Conservation (phyloP, 1,140 invertebrate species). For the Drosophila lacertosa region DNA sequence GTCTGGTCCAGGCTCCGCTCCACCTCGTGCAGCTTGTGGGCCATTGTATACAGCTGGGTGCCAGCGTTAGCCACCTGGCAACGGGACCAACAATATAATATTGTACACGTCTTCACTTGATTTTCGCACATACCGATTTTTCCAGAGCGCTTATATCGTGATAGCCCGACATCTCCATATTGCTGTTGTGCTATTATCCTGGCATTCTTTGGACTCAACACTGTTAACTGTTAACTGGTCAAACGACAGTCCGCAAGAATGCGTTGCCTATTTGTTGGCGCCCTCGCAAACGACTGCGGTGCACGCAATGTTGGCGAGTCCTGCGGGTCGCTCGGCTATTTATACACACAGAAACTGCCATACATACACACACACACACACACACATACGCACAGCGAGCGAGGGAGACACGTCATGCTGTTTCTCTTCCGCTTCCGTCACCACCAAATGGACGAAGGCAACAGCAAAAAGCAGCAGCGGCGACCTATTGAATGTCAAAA, state of each 20-base stretch:
- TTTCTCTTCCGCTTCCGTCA: constrained; percentile 49
- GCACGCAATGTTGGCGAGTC: constrained; percentile 58
- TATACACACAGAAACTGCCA: constrained; percentile 47
- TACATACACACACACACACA: constrained; percentile 32
- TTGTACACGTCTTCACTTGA: not conserved
- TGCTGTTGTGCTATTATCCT: constrained; percentile 10
- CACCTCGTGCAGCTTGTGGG: constrained; percentile 78
- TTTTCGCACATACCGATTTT: constrained; percentile 69
- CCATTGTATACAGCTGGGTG: constrained; percentile 79
- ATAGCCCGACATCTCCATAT: constrained; percentile 66
- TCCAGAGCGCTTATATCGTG: constrained; percentile 78
- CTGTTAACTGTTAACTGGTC: constrained; percentile 30
- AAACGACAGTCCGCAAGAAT: constrained; percentile 22
- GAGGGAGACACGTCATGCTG: constrained; percentile 4
- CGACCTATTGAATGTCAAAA: constrained; percentile 67
- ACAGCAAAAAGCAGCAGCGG: constrained; percentile 7
- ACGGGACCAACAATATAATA: too few species aligned
- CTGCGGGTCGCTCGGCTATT: constrained; percentile 62
- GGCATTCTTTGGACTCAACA: constrained; percentile 19
- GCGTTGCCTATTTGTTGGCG: constrained; percentile 43
- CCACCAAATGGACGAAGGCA: constrained; percentile 29
- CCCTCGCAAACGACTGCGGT: constrained; percentile 20
- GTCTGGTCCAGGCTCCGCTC: constrained; percentile 77
- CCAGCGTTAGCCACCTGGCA: constrained; percentile 80
- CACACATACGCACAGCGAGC: constrained; percentile 5